Base-by-base conservation (phyloP, 2,888 invertebrate species). In the Pachycephus smyrnensis region DNA sequence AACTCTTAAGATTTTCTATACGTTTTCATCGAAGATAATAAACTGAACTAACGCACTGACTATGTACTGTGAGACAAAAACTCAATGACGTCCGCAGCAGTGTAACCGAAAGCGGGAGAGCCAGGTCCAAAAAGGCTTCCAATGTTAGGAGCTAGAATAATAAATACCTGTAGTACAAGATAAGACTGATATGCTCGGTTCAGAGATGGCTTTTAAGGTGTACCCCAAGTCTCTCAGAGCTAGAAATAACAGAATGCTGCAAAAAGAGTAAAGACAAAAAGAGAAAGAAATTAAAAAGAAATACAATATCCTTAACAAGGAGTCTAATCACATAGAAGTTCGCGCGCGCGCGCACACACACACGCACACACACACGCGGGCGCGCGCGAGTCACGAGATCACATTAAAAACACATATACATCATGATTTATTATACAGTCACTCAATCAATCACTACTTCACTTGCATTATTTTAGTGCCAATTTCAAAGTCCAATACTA, bases 121-220 rank as follows among this genome's bases (percentile, higher is more conserved):
- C 55, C 55, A 55, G 23, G 23, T 6, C 55, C 55, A 55, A 9
- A 55, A 23, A 23, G 23, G 55, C 55, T 55, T 55, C 55, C 55
- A 55, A 23, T 23, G 23, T 55, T 23, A 55, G 23, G 23, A 23
- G 9, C 55, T 55, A 55, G 23, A 55, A 55, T 55, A 55, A 55
- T 55, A 71, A 71, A 30, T 71, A 71, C 71, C 76, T 77, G 77
- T 84, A 86, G 82, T 83, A 86, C 84, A 84, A 85, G 81, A 86
- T 81, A 87, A 88, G 87, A 88, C 87, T 87, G 87, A 88, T 55
- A 55, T 79, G 82, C 71, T 71, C 33, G 71, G 23, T 71, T 32
- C 71, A 55, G 55, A 55, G 55, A 55, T 55, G 55, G 23, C 15
- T 23, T 55, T 55, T 23, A 23, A 55, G 23, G 55, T 23, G 55